phyloP scores from a whole-genome alignment of 1,140 invertebrate species.

The Penaeus indicus region DNA sequence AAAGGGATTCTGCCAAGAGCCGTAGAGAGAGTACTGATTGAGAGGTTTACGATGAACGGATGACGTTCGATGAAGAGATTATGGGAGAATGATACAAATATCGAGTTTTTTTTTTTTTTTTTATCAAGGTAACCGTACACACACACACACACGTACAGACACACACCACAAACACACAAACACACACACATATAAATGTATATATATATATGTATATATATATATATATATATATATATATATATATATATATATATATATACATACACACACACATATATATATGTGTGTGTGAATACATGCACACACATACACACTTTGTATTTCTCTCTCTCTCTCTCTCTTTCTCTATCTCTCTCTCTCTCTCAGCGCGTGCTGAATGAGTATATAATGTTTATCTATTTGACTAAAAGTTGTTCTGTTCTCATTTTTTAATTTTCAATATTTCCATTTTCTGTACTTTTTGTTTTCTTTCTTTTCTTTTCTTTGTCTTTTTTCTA shows the following conservation, averaged over 20 bases:
- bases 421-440: no score
- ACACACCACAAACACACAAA: background rate
- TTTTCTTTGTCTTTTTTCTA: no score
- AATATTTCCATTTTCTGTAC: no score
- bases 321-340: background rate
- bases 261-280: slow-evolving; percentile 37
- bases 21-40: no score
- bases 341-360: background rate
- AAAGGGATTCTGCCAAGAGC: no score
- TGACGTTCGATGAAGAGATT: no score
- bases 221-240: slow-evolving; percentile 46
- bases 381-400: no score
- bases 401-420: no score
- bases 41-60: no score
- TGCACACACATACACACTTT: background rate
- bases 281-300: slow-evolving; percentile 32
- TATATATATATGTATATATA: slow-evolving; percentile 47
- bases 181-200: slow-evolving; percentile 33
- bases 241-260: slow-evolving; percentile 47
- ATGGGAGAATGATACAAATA: no score
- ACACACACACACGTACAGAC: background rate
- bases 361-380: no score
- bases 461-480: no score
- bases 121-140: slow-evolving; percentile 5
- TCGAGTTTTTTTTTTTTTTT: slow-evolving; percentile 40